These are phyloP conservation scores for Cyrtodaria siliqua DNA, from an alignment of 2,888 invertebrate genomes.

Conservation along the genomic window DNA sequence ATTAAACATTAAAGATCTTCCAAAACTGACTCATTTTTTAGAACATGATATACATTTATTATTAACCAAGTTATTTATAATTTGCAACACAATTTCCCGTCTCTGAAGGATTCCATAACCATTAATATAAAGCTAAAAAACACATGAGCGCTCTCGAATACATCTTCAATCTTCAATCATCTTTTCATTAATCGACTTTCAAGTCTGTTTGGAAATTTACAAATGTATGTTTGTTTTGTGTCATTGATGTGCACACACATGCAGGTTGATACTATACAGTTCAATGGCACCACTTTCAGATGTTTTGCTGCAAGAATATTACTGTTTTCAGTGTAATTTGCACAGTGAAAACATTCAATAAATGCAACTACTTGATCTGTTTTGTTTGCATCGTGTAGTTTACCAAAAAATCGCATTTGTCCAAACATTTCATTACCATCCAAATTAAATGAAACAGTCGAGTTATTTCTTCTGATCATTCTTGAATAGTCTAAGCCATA, in stretches of 20 bases:
- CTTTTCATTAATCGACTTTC: too few species aligned
- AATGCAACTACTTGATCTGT: slow-evolving; percentile 12
- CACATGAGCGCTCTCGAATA: too few species aligned
- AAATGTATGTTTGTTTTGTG: slow-evolving; percentile 7
- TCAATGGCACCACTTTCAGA: neutral
- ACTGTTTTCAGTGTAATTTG: slow-evolving; percentile 15
- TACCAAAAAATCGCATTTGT: too few species aligned
- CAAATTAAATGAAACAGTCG: neutral
- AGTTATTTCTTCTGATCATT: slow-evolving; percentile 50
- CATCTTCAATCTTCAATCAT: too few species aligned
- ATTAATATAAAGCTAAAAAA: too few species aligned
- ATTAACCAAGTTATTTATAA: too few species aligned
- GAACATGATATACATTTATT: too few species aligned
- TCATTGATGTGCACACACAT: slow-evolving; percentile 8
- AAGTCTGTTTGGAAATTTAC: slow-evolving; percentile 13
- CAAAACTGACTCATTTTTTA: too few species aligned
- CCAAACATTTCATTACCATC: too few species aligned
- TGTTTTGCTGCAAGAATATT: slow-evolving; percentile 1
- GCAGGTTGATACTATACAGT: neutral
- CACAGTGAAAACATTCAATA: slow-evolving; percentile 11
- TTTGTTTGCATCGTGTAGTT: neutral
- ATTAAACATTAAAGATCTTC: too few species aligned
- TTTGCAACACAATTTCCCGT: too few species aligned
- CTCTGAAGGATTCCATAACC: too few species aligned
- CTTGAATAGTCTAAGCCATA: slow-evolving; percentile 34